Conservation (phyloP, 2,888 invertebrate species). For the Rhamnusium bicolor region DNA sequence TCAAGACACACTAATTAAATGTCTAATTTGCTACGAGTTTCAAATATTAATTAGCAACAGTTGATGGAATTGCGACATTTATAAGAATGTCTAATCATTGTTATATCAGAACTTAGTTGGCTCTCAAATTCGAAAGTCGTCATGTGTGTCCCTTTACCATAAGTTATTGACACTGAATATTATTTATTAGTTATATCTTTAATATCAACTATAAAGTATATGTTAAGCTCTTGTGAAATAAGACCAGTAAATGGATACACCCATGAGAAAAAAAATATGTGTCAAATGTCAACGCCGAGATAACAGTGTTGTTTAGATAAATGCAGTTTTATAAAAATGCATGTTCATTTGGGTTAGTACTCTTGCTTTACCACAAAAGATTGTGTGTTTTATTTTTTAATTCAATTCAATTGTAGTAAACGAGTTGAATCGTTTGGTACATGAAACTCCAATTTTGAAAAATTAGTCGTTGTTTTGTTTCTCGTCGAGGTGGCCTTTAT, state of each 20-base stretch:
- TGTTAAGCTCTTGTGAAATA: not conserved
- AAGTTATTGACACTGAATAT: not conserved
- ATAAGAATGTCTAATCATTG: not conserved
- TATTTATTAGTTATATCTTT: not conserved
- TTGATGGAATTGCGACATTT: not conserved
- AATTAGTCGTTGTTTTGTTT: no score
- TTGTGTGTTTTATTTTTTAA: no score
- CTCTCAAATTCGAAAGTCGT: conserved; percentile 21
- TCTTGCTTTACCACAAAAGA: not conserved
- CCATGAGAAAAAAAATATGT: not conserved
- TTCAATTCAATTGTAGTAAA: no score
- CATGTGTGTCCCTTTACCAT: not conserved
- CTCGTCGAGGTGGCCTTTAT: no score
- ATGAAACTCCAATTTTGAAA: no score
- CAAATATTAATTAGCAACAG: not conserved
- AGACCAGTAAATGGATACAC: not conserved
- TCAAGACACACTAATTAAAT: not conserved
- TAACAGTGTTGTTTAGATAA: not conserved
- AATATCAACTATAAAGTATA: not conserved
- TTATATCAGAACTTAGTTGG: not conserved
- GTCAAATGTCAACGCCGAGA: not conserved
- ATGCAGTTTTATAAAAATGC: not conserved
- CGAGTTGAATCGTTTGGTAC: no score
- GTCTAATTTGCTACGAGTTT: not conserved
- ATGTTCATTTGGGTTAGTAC: not conserved